A percentile compares a stretch with the other conserved stretches of the same genome.
These are phyloP conservation scores for Notothenia rossii DNA, from an alignment of 2,113 vertebrate species.

Conservation along the genomic window DNA sequence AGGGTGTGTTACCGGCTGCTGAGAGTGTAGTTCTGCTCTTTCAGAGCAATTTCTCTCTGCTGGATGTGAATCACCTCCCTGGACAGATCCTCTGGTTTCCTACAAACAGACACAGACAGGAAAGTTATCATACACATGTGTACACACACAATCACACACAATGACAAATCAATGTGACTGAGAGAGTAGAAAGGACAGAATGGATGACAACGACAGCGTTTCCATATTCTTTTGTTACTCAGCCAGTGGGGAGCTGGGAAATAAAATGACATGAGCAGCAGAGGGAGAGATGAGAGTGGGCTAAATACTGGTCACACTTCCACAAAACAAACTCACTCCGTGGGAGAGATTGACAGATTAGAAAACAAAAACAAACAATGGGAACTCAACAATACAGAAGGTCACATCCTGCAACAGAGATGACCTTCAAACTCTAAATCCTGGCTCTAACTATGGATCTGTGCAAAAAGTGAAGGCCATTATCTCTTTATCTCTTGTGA, in stretches of 20 bases:
- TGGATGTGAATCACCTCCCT: slow-evolving; percentile 93
- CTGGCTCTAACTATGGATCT: not conserved
- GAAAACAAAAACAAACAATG: slow-evolving; percentile 7
- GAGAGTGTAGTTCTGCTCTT: slow-evolving; percentile 91
- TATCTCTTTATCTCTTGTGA: slow-evolving; percentile 23
- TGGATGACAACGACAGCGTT: slow-evolving; percentile 41
- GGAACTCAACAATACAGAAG: slow-evolving; percentile 12
- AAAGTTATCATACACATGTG: slow-evolving; percentile 44
- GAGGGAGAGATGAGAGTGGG: slow-evolving; percentile 46
- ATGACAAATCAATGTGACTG: slow-evolving; percentile 55
- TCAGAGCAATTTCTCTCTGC: slow-evolving; percentile 90
- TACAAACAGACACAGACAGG: slow-evolving; percentile 67
- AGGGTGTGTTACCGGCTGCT: slow-evolving; percentile 86
- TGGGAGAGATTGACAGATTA: slow-evolving; percentile 51
- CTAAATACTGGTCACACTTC: slow-evolving; percentile 57
- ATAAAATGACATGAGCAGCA: slow-evolving; percentile 58
- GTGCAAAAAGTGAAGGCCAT: not conserved
- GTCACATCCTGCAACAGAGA: slow-evolving; percentile 7
- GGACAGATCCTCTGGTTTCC: slow-evolving; percentile 96
- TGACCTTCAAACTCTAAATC: slow-evolving; percentile 5
- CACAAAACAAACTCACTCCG: slow-evolving; percentile 57
- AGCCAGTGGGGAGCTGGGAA: slow-evolving; percentile 44
- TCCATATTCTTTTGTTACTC: slow-evolving; percentile 58
- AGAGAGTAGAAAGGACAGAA: slow-evolving; percentile 32
- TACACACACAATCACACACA: slow-evolving; percentile 21